These are phyloP conservation scores for Plestiodon gilberti DNA, from an alignment of 2,113 vertebrate genomes.

Conservation along the genomic window DNA sequence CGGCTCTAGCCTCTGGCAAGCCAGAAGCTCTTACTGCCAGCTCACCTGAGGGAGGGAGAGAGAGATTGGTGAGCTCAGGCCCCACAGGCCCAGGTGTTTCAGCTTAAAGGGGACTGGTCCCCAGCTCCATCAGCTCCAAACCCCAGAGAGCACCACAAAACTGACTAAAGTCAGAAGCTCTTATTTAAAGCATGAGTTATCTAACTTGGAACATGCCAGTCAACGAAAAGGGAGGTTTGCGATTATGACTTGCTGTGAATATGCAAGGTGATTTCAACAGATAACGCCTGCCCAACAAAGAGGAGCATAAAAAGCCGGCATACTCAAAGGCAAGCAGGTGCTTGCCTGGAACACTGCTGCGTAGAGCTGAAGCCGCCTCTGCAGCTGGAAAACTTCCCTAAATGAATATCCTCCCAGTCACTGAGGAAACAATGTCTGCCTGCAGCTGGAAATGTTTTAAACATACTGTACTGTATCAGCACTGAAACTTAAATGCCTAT, in stretches of 20 bases:
- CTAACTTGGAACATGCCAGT: constrained; percentile 1
- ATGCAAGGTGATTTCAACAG: constrained; percentile 32
- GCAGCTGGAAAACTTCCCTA: not conserved
- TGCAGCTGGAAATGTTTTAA: not conserved
- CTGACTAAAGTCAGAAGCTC: too few relatives aligned
- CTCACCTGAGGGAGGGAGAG: too few relatives aligned
- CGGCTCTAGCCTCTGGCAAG: too few relatives aligned
- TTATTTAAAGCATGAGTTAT: not conserved
- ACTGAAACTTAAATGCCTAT: not conserved
- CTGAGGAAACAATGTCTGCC: not conserved
- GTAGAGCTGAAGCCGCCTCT: not conserved
- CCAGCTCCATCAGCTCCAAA: too few relatives aligned
- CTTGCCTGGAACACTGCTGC: not conserved
- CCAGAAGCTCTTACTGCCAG: too few relatives aligned
- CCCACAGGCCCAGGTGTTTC: too few relatives aligned
- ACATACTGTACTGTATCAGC: not conserved
- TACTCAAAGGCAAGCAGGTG: not conserved
- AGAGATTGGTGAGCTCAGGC: too few relatives aligned
- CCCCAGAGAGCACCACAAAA: too few relatives aligned
- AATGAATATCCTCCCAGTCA: not conserved
- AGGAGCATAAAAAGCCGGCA: not conserved
- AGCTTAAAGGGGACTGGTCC: too few relatives aligned
- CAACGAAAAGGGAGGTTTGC: constrained; percentile 13
- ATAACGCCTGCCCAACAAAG: constrained; percentile 27
- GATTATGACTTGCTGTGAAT: constrained; percentile 10